A percentile compares a stretch with the other conserved stretches of the same genome.
These are phyloP conservation scores for Cirrhinus molitorella DNA, from an alignment of 2,797 vertebrate genomes.

Conservation along the genomic window DNA sequence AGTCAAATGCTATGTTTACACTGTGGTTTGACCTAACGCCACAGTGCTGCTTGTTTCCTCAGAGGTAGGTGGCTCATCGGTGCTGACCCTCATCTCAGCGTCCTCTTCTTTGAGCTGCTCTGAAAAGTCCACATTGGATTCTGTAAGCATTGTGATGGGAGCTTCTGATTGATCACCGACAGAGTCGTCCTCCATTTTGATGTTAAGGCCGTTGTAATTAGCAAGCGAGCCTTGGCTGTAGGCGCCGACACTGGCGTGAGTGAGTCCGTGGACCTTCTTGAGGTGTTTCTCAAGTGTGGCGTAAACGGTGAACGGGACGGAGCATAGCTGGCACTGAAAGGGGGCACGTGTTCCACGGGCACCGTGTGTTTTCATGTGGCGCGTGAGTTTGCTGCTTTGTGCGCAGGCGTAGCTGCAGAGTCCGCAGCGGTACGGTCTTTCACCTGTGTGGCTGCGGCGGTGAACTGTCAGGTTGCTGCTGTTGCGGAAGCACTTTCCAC, in stretches of 20 bases:
- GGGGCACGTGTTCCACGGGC: slow-evolving; percentile 73
- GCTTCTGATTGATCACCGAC: slow-evolving; percentile 44
- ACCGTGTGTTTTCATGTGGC: slow-evolving; percentile 89
- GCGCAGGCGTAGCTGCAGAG: slow-evolving; percentile 88
- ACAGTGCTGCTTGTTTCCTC: slow-evolving; percentile 50
- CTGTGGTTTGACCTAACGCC: slow-evolving; percentile 53
- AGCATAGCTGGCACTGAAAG: slow-evolving; percentile 74
- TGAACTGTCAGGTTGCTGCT: slow-evolving; percentile 82
- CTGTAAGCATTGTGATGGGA: slow-evolving; percentile 67
- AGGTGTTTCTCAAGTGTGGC: slow-evolving; percentile 86
- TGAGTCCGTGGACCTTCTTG: slow-evolving; percentile 83
- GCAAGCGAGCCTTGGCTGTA: slow-evolving; percentile 65
- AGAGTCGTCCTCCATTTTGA: slow-evolving; percentile 61
- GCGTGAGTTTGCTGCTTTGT: slow-evolving; percentile 88
- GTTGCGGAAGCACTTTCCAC: slow-evolving; percentile 83
- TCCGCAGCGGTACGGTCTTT: slow-evolving; percentile 86
- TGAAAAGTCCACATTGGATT: slow-evolving; percentile 63
- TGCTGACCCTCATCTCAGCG: slow-evolving; percentile 45
- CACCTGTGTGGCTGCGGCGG: slow-evolving; percentile 86
- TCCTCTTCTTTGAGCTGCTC: slow-evolving; percentile 63
- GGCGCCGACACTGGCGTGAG: slow-evolving; percentile 75
- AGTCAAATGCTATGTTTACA: slow-evolving; percentile 37
- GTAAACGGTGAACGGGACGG: slow-evolving; percentile 81
- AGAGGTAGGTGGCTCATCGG: slow-evolving; percentile 51
- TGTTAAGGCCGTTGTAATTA: slow-evolving; percentile 50